Base-by-base conservation (phyloP, 2,113 vertebrate genomes). In the Coryphaenoides rupestris region DNA sequence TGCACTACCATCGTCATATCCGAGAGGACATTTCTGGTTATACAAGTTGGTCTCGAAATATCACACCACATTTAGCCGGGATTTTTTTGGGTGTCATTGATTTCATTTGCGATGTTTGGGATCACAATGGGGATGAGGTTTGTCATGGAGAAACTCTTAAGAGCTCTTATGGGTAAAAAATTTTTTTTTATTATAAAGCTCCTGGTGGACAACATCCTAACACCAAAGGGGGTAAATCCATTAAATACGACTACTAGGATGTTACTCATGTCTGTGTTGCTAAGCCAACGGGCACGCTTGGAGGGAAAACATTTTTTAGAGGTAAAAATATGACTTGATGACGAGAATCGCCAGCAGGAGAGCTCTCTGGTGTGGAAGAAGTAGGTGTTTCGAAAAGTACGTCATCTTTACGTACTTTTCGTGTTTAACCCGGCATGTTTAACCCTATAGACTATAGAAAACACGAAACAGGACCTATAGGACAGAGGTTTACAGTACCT, bases 311-410 rank as follows among this genome's bases (percentile, higher is more conserved):
- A 69, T 80, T 66, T 6, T 5, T 6, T 6, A 45, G 40, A 50
- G 55, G 53, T 75, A 76, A 75, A 86, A 85, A 85, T 83, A 85
- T 68, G 77, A 76, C 60, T 70, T 68, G 47, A 76, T 84, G 84
- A 84, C 46, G 69, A 67, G 58, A n/a, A 74, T 61, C 80, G 63
- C 66, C 81, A 82, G 75, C 72, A 56, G 78, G 80, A 78, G 19
- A 62, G 72, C 77, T 50, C n/a, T n/a, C 74, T 73, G 62, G 75
- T 3, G 54, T 55, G 21, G 54, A 46, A n/a, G n/a, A 76, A 84
- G 78, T 75, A 50, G 17, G 13, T 50, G 16, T 16, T 47, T 3
- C 5, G 16, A n/a, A 50, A 50, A 16, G 47, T 16, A n/a, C 13
- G 9, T 10, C 33, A n/a, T n/a, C n/a, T n/a, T n/a, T n/a, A n/a